phyloP scores from a whole-genome alignment of 2,797 vertebrate genomes.

The Cyprinodon diabolis region DNA sequence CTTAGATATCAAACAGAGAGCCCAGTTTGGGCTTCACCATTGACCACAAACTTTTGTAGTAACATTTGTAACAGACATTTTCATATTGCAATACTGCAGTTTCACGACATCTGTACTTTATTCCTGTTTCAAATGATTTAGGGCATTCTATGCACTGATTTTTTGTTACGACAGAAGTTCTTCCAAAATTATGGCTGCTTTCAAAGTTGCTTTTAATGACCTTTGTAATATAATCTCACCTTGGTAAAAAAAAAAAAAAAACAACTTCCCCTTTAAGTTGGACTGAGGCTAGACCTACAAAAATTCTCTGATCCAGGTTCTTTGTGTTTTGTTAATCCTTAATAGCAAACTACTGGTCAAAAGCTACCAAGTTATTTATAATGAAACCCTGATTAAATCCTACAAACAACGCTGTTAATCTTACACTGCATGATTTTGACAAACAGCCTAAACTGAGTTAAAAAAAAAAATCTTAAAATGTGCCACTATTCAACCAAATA shows the following conservation, averaged over 20 bases:
- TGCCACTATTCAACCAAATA: not conserved
- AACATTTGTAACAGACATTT: not conserved
- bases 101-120: not conserved
- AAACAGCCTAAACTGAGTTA: constrained; percentile 11
- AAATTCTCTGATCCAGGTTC: not conserved
- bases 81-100: not conserved
- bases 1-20: constrained; percentile 2
- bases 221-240: constrained; percentile 3
- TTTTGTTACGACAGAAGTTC: not conserved
- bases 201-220: constrained; percentile 7
- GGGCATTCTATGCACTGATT: not conserved
- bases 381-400: constrained; percentile 11
- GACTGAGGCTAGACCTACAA: not conserved
- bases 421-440: constrained; percentile 22
- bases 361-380: constrained; percentile 5
- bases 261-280: constrained; percentile 22
- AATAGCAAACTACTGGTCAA: constrained; percentile 8
- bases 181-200: not conserved
- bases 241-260: constrained; percentile 9
- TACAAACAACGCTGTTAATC: constrained; percentile 5
- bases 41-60: not conserved
- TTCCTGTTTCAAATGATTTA: not conserved
- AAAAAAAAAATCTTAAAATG: constrained; percentile 20
- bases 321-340: constrained; percentile 21
- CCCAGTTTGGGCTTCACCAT: constrained; percentile 7